phyloP scores from a whole-genome alignment of 2,113 vertebrate species.

The Cyprinodon variegatus region DNA sequence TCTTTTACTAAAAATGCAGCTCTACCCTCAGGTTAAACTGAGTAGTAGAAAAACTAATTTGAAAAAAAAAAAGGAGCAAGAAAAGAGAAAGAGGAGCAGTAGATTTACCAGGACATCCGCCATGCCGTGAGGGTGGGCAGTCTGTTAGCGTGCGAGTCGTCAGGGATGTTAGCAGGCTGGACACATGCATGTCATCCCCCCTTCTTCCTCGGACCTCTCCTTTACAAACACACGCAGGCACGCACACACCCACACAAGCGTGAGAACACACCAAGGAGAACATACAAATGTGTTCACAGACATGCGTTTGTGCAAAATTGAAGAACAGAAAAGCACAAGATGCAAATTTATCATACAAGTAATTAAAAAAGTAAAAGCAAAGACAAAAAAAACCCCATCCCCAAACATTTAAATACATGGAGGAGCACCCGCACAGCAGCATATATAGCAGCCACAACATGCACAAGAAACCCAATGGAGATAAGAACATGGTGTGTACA shows the following conservation, averaged over 20 bases:
- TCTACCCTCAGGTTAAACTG: too few species aligned
- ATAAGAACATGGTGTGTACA: slow-evolving; percentile 1
- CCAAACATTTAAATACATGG: background rate
- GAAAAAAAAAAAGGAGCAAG: background rate
- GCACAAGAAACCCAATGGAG: background rate
- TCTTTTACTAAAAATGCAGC: too few species aligned
- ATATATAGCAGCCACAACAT: background rate
- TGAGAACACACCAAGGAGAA: slow-evolving; percentile 9
- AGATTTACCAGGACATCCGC: slow-evolving; percentile 80
- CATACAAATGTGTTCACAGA: slow-evolving; percentile 8
- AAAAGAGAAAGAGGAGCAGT: slow-evolving; percentile 2
- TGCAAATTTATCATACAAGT: background rate
- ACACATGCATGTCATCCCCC: slow-evolving; percentile 82
- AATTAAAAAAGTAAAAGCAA: background rate
- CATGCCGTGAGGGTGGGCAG: slow-evolving; percentile 73
- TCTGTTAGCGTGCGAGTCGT: slow-evolving; percentile 73
- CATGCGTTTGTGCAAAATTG: slow-evolving; percentile 6
- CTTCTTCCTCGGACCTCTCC: slow-evolving; percentile 74
- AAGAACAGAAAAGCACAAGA: slow-evolving; percentile 8
- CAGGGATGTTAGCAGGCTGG: slow-evolving; percentile 79
- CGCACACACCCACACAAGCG: slow-evolving; percentile 16
- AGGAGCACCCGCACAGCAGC: background rate
- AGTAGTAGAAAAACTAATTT: background rate
- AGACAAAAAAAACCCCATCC: background rate
- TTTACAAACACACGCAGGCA: slow-evolving; percentile 52